These are phyloP conservation scores for Drosophila recens DNA, from an alignment of 2,888 invertebrate genomes.

Conservation along the genomic window DNA sequence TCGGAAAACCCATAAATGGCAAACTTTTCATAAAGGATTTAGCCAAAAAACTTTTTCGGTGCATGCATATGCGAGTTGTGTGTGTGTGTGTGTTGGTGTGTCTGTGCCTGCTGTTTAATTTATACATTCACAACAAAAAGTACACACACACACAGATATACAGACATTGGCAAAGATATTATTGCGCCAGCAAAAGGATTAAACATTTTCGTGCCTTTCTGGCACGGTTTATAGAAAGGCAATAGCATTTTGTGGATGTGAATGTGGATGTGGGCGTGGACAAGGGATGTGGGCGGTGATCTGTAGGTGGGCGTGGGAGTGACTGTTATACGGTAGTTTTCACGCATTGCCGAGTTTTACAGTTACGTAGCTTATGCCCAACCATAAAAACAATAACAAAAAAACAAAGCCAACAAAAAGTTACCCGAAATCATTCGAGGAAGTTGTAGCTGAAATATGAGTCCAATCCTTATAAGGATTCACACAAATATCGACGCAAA, in stretches of 20 bases:
- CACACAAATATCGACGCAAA: constrained; percentile 2
- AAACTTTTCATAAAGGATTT: constrained; percentile 80
- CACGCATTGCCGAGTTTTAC: constrained; percentile 73
- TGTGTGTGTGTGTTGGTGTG: constrained; percentile 37
- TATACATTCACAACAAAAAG: constrained; percentile 63
- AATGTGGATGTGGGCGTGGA: constrained; percentile 22
- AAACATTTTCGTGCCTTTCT: constrained; percentile 71
- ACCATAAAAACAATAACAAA: constrained; percentile 56
- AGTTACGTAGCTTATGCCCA: constrained; percentile 55
- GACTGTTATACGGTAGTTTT: constrained; percentile 64
- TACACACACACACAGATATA: constrained; percentile 19
- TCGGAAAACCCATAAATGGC: constrained; percentile 67
- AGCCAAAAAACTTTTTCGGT: constrained; percentile 65
- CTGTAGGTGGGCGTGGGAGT: constrained; percentile 38
- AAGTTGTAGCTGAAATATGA: background rate
- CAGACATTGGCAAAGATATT: constrained; percentile 59
- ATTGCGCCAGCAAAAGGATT: constrained; percentile 75
- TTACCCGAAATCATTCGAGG: constrained; percentile 8
- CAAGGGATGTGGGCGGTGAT: constrained; percentile 11
- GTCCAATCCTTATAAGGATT: background rate
- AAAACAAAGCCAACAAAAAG: constrained; percentile 17
- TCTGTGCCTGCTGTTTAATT: constrained; percentile 67
- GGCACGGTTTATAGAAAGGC: constrained; percentile 50
- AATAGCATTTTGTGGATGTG: constrained; percentile 22
- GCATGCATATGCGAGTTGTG: constrained; percentile 46